These are phyloP conservation scores for Sardinella longiceps DNA, from an alignment of 2,797 vertebrate species.

Conservation along the genomic window DNA sequence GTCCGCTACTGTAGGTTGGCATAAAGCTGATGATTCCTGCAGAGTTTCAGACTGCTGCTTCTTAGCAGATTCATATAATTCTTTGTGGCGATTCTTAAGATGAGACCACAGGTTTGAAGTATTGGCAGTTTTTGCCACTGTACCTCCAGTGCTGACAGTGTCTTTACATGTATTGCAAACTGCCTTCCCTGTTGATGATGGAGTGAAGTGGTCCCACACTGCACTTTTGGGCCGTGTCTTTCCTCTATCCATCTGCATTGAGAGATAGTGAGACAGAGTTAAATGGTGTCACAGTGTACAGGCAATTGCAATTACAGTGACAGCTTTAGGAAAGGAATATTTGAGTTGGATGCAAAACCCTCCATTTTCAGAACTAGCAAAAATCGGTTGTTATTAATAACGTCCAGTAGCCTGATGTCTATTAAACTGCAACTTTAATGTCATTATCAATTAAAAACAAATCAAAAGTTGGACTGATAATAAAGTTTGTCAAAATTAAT, in stretches of 20 bases:
- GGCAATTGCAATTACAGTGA: too few relatives aligned
- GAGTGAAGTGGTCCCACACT: neutral
- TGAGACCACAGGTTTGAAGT: neutral
- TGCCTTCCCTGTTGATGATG: neutral
- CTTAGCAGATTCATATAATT: too few relatives aligned
- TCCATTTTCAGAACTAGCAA: too few relatives aligned
- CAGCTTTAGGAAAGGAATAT: too few relatives aligned
- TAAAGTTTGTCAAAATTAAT: too few relatives aligned
- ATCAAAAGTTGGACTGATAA: too few relatives aligned
- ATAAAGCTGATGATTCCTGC: neutral
- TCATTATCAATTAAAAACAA: too few relatives aligned
- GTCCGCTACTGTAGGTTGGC: neutral
- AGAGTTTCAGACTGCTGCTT: neutral
- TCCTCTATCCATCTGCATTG: neutral
- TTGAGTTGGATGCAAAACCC: too few relatives aligned
- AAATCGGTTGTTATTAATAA: too few relatives aligned
- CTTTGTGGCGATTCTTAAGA: neutral
- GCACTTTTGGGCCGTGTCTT: neutral
- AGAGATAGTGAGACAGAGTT: slow-evolving; percentile 1
- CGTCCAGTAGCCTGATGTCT: too few relatives aligned
- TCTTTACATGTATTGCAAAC: neutral
- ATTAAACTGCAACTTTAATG: too few relatives aligned
- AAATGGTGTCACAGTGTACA: neutral
- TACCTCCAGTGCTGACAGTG: neutral
- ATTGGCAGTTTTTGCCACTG: neutral